Percentiles rank a stretch among this genome's conserved stretches.
Evolutionary conservation across 2,113 vertebrate genomes (phyloP).

Genomic region (Merops nubicus): DNA sequence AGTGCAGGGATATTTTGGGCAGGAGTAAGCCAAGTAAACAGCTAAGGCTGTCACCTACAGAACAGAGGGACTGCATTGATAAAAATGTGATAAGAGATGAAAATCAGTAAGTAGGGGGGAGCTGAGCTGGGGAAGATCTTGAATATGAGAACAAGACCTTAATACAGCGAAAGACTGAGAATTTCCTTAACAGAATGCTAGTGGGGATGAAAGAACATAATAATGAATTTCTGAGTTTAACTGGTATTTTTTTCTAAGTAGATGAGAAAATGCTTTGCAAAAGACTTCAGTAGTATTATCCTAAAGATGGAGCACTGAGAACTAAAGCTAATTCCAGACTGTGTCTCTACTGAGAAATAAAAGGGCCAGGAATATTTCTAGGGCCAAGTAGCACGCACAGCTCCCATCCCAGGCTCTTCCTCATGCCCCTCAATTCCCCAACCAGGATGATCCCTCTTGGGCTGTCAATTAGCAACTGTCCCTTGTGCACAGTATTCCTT

Average conservation of each 20-base stretch:
- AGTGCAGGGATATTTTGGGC: not conserved
- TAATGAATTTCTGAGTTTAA: not conserved
- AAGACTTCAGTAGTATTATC: not conserved
- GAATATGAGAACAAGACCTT: not conserved
- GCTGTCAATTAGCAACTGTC: not conserved
- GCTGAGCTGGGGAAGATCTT: not conserved
- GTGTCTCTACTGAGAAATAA: not conserved
- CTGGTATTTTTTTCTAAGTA: not conserved
- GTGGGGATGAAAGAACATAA: not conserved
- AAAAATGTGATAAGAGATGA: not conserved
- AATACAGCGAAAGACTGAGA: not conserved
- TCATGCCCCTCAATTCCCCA: fast-evolving
- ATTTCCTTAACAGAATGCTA: not conserved
- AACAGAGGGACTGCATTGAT: not conserved
- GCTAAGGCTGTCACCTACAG: not conserved
- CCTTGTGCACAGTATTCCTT: not conserved
- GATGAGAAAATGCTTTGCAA: not conserved
- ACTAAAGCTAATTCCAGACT: not conserved
- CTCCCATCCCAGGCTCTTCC: not conserved
- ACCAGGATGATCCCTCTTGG: not conserved
- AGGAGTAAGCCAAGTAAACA: not conserved
- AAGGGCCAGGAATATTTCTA: fast-evolving
- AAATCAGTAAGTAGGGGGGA: not conserved
- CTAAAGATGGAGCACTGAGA: not conserved
- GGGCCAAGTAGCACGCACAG: not conserved